These are phyloP conservation scores for Zoroaster sp. DNA, from an alignment of 53 echinoderm and acorn worm species.

Conservation along the genomic window DNA sequence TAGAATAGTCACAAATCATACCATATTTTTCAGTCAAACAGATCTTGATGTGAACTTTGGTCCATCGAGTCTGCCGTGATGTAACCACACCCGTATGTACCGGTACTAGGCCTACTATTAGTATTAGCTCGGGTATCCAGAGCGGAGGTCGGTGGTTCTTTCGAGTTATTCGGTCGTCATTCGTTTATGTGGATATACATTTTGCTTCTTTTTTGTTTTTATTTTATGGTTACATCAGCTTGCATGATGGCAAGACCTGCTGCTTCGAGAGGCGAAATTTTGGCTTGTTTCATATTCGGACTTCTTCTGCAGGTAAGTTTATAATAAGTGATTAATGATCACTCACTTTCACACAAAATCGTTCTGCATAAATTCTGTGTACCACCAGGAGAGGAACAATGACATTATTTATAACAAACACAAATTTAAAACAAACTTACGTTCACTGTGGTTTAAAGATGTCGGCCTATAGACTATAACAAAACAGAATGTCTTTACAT, in stretches of 20 bases:
- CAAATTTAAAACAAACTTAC: too few relatives aligned
- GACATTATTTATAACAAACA: too few relatives aligned
- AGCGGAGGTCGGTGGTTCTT: background rate
- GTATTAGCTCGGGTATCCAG: background rate
- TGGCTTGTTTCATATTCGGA: background rate
- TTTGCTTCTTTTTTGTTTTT: background rate
- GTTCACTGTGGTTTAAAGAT: too few relatives aligned
- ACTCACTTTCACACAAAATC: too few relatives aligned
- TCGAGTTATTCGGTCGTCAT: background rate
- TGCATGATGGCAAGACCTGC: background rate
- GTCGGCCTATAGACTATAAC: too few relatives aligned
- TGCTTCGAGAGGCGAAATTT: background rate
- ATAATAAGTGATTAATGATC: too few relatives aligned
- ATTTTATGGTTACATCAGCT: background rate
- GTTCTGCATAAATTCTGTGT: too few relatives aligned
- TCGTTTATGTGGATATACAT: background rate
- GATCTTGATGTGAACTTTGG: conserved; percentile 25
- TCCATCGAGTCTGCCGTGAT: background rate
- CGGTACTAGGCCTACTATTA: too few relatives aligned
- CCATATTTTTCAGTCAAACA: background rate
- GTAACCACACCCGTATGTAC: background rate
- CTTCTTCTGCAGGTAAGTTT: background rate
- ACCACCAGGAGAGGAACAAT: too few relatives aligned
- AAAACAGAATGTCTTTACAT: too few relatives aligned
- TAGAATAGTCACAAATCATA: background rate